phyloP scores from a whole-genome alignment of 2,888 invertebrate species.

The Drosophila meridiana region DNA sequence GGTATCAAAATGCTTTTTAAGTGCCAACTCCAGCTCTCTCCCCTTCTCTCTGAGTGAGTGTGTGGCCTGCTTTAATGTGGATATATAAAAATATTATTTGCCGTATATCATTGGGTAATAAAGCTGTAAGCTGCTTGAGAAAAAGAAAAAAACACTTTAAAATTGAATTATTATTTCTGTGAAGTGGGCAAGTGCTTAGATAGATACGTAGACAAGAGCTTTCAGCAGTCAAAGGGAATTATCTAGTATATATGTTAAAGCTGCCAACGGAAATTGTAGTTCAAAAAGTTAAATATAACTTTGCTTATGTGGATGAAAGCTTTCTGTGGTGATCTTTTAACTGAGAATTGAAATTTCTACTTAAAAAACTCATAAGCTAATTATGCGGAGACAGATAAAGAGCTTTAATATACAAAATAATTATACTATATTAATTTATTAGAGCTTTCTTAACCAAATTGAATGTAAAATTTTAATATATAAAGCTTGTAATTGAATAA shows the following conservation, averaged over 20 bases:
- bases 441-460: too few species aligned
- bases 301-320: too few species aligned
- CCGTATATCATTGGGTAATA: conserved; percentile 17
- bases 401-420: too few species aligned
- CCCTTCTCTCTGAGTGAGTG: background rate
- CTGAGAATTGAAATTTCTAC: too few species aligned
- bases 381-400: too few species aligned
- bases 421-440: too few species aligned
- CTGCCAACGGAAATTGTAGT: background rate
- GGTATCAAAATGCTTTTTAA: conserved; percentile 39
- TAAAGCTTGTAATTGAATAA: too few species aligned
- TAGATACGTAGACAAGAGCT: background rate
- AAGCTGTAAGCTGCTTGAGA: background rate
- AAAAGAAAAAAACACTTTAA: background rate
- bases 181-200: background rate
- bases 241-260: background rate
- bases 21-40: conserved; percentile 6
- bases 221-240: background rate
- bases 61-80: conserved; percentile 18
- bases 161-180: conserved; percentile 9
- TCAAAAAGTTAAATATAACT: too few species aligned
- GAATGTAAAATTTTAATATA: too few species aligned
- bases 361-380: too few species aligned
- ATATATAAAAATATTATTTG: conserved; percentile 14
- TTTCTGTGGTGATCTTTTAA: too few species aligned